phyloP scores from a whole-genome alignment of 2,113 vertebrate species.

The Aspidoscelis tigris region DNA sequence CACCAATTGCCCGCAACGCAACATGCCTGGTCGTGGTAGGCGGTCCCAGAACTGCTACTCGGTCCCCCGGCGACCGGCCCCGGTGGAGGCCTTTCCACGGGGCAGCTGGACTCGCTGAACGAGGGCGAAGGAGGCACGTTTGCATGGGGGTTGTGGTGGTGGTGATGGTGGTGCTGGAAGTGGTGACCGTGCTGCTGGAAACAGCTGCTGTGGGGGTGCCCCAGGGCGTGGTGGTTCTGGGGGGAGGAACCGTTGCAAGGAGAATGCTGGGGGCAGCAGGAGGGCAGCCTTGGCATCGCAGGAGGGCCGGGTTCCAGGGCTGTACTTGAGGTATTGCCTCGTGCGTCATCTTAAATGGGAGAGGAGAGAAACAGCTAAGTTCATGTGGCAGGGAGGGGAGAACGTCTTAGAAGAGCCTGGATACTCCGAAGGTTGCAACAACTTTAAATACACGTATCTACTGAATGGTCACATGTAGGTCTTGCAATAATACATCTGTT shows the following conservation, averaged over 20 bases:
- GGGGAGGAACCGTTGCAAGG: slow-evolving; percentile 88
- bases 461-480: neutral
- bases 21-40: slow-evolving; percentile 87
- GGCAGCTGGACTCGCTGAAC: slow-evolving; percentile 89
- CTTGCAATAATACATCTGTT: neutral
- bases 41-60: slow-evolving; percentile 76
- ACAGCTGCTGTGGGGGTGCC: slow-evolving; percentile 90
- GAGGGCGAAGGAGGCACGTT: slow-evolving; percentile 81
- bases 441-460: neutral
- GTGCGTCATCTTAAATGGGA: slow-evolving; percentile 82
- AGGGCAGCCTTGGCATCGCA: slow-evolving; percentile 94
- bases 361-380: slow-evolving; percentile 43
- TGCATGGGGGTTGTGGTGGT: slow-evolving; percentile 84
- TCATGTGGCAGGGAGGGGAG: slow-evolving; percentile 6
- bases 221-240: slow-evolving; percentile 85
- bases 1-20: neutral
- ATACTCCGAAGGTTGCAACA: neutral
- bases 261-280: slow-evolving; percentile 97
- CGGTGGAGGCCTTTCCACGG: slow-evolving; percentile 88
- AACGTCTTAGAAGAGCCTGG: neutral
- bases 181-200: slow-evolving; percentile 86
- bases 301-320: slow-evolving; percentile 83
- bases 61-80: slow-evolving; percentile 86
- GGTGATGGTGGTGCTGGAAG: slow-evolving; percentile 86
- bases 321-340: slow-evolving; percentile 81